Conservation (phyloP, 1,140 invertebrate genomes). For the Drosophila murphyi region DNA sequence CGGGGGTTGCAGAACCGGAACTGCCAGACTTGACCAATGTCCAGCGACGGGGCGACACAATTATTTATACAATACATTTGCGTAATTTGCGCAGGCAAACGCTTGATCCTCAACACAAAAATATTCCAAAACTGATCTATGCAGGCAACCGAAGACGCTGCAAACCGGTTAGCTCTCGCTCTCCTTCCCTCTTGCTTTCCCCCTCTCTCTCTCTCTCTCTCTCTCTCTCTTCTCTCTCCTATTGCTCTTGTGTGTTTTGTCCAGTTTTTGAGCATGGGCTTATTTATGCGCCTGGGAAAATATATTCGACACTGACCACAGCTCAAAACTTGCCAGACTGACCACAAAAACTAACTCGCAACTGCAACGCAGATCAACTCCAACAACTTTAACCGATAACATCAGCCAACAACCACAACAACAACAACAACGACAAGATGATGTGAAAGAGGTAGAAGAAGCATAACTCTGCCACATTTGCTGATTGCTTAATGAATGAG, state of each 20-base stretch:
- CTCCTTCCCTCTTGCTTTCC: neutral
- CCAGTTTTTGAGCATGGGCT: constrained; percentile 22
- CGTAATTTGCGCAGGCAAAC: constrained; percentile 44
- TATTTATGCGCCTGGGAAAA: constrained; percentile 64
- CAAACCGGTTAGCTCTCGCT: constrained; percentile 25
- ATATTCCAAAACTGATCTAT: constrained; percentile 31
- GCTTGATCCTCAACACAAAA: constrained; percentile 13
- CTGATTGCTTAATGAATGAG: constrained; percentile 57
- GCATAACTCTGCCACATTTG: constrained; percentile 8
- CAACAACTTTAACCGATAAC: constrained; percentile 41
- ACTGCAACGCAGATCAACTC: constrained; percentile 36
- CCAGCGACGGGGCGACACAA: constrained; percentile 45
- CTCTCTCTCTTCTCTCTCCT: neutral
- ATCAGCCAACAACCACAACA: constrained; percentile 11
- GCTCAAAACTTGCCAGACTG: constrained; percentile 30
- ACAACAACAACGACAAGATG: constrained; percentile 9
- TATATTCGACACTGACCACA: constrained; percentile 41
- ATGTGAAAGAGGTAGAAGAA: neutral
- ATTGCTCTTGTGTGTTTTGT: neutral
- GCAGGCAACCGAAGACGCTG: constrained; percentile 32
- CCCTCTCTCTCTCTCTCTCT: neutral
- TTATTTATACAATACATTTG: constrained; percentile 62
- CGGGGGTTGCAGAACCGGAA: constrained; percentile 39
- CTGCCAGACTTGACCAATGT: constrained; percentile 44
- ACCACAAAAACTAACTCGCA: constrained; percentile 34